Evolutionary conservation across 2,888 invertebrate species (phyloP).

Genomic region (Chrysotoxum bicinctum): DNA sequence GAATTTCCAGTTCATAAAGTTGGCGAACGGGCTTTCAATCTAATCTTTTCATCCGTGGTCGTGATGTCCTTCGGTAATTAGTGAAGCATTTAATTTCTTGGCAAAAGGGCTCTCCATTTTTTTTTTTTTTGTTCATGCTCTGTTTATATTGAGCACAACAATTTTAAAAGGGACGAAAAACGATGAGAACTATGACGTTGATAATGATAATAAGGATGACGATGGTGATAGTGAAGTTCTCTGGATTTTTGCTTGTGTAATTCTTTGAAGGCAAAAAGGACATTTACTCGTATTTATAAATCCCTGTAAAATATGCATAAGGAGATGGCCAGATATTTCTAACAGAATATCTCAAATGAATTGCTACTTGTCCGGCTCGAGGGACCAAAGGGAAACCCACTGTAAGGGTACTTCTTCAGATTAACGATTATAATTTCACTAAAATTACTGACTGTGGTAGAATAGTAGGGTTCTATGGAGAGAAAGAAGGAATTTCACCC

Average conservation of each 20-base stretch:
- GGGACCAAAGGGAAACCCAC: not conserved
- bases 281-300: conserved; percentile 42
- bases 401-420: conserved; percentile 14
- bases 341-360: conserved; percentile 62
- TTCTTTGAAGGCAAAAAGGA: conserved; percentile 24
- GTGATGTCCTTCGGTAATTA: conserved; percentile 64
- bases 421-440: conserved; percentile 44
- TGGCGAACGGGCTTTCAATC: conserved; percentile 26
- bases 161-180: not conserved
- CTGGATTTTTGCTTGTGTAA: conserved; percentile 2
- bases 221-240: conserved; percentile 18
- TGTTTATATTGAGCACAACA: conserved; percentile 14
- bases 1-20: conserved; percentile 69
- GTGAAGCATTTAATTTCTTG: conserved; percentile 66
- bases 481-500: not conserved
- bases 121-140: not conserved
- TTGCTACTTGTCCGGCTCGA: conserved; percentile 52
- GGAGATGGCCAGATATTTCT: conserved; percentile 4
- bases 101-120: conserved; percentile 10
- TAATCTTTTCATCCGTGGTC: conserved; percentile 24
- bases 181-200: conserved; percentile 29
- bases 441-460: conserved; percentile 4
- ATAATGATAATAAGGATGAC: conserved; percentile 42
- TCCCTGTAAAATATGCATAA: conserved; percentile 1
- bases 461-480: not conserved